Percentiles rank a stretch among this genome's conserved stretches.
These are phyloP conservation scores for Amazona vittata DNA, from an alignment of 2,113 vertebrate species.

Conservation along the genomic window DNA sequence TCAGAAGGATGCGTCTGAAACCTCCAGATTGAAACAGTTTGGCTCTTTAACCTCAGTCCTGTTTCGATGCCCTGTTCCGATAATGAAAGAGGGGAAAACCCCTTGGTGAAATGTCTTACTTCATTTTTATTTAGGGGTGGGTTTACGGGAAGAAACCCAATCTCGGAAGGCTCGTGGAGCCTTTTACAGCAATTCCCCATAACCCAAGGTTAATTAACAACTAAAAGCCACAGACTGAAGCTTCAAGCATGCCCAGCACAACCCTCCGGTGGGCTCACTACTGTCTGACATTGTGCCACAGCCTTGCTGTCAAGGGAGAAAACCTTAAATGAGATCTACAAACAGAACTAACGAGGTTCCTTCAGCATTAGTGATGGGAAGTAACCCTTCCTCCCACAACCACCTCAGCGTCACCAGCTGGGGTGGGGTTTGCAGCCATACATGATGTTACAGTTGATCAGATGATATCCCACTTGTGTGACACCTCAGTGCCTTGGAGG, in stretches of 20 bases:
- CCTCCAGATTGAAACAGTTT: not conserved
- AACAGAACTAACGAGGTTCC: not conserved
- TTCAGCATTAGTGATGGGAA: not conserved
- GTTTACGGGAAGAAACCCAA: not conserved
- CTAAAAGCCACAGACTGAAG: not conserved
- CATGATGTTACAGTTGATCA: not conserved
- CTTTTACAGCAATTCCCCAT: not conserved
- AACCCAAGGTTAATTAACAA: conserved; percentile 37
- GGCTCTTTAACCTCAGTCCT: not conserved
- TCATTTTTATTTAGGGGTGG: not conserved
- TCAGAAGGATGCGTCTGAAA: not conserved
- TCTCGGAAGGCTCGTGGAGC: not conserved
- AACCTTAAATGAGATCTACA: conserved; percentile 6
- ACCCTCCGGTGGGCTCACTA: not conserved
- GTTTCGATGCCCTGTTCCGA: not conserved
- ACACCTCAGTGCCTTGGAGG: not conserved
- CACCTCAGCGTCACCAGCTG: not conserved
- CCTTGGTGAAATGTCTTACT: not conserved
- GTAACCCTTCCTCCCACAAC: not conserved
- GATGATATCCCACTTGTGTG: not conserved
- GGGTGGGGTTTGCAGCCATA: not conserved
- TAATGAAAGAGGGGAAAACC: not conserved
- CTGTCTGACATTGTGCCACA: not conserved
- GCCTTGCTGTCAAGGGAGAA: not conserved
- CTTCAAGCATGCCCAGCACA: not conserved